phyloP scores from a whole-genome alignment of 2,113 vertebrate species.

The Amblyopsis rosae region DNA sequence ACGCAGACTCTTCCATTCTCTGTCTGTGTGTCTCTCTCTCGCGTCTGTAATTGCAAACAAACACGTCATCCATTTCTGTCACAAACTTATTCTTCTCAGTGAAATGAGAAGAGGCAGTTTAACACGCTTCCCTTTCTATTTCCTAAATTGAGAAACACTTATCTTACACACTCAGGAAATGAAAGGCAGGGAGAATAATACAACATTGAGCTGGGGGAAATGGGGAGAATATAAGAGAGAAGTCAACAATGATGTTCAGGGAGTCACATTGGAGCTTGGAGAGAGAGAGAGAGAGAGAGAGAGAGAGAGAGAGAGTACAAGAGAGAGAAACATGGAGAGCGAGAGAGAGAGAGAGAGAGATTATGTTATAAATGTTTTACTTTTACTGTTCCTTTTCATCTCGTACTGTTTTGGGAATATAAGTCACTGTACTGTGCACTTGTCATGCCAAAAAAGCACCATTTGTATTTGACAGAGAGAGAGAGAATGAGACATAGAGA shows the following conservation, averaged over 20 bases:
- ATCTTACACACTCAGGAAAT: slow-evolving; percentile 63
- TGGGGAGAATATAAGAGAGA: background rate
- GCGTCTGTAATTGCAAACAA: slow-evolving; percentile 56
- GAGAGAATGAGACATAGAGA: too few relatives aligned
- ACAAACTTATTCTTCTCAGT: slow-evolving; percentile 51
- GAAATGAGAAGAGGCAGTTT: slow-evolving; percentile 61
- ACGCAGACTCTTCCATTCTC: background rate
- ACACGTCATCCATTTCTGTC: slow-evolving; percentile 59
- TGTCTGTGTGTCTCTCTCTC: background rate
- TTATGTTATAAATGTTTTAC: background rate
- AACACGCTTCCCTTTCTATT: slow-evolving; percentile 60
- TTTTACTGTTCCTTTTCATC: too few relatives aligned
- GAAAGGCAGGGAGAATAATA: slow-evolving; percentile 23
- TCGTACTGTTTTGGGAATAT: too few relatives aligned
- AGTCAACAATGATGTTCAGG: slow-evolving; percentile 2
- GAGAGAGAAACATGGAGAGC: background rate
- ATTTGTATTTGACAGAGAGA: too few relatives aligned
- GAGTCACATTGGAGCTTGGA: too few relatives aligned
- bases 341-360: slow-evolving; percentile 11
- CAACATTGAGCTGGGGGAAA: background rate
- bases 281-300: background rate
- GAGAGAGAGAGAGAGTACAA: background rate
- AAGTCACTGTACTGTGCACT: too few relatives aligned
- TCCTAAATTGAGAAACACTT: slow-evolving; percentile 68
- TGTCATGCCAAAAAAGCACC: too few relatives aligned